These are phyloP conservation scores for Pharmacophagus antenor DNA, from an alignment of 2,888 invertebrate genomes.

Conservation along the genomic window DNA sequence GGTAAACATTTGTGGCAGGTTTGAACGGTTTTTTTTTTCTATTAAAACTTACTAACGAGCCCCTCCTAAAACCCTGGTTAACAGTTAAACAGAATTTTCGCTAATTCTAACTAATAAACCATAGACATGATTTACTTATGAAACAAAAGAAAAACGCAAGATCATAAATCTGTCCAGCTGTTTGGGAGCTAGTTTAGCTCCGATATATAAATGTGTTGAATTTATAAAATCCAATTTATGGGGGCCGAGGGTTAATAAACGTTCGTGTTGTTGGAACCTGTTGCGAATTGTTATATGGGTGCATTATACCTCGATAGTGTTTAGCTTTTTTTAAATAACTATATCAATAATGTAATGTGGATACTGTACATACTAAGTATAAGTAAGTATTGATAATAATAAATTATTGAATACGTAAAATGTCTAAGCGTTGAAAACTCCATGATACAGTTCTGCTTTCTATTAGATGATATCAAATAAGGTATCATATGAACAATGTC, in stretches of 20 bases:
- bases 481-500: background rate
- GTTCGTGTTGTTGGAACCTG: background rate
- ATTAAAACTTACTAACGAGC: background rate
- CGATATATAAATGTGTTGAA: too few relatives aligned
- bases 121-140: too few relatives aligned
- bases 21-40: background rate
- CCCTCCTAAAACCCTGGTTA: too few relatives aligned
- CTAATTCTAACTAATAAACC: too few relatives aligned
- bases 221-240: too few relatives aligned
- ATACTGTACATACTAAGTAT: slow-evolving; percentile 19
- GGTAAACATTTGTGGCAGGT: background rate
- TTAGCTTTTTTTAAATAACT: background rate
- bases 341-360: background rate
- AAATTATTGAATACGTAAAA: too few relatives aligned
- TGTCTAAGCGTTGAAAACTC: background rate
- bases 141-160: too few relatives aligned
- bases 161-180: too few relatives aligned
- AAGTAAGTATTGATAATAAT: background rate
- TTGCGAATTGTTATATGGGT: background rate
- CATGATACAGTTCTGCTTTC: background rate
- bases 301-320: background rate
- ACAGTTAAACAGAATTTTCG: too few relatives aligned
- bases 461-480: slow-evolving; percentile 9
- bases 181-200: too few relatives aligned
- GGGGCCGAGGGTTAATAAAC: too few relatives aligned